Conservation (phyloP, 2,797 vertebrate species). For the Numenius phaeopus region DNA sequence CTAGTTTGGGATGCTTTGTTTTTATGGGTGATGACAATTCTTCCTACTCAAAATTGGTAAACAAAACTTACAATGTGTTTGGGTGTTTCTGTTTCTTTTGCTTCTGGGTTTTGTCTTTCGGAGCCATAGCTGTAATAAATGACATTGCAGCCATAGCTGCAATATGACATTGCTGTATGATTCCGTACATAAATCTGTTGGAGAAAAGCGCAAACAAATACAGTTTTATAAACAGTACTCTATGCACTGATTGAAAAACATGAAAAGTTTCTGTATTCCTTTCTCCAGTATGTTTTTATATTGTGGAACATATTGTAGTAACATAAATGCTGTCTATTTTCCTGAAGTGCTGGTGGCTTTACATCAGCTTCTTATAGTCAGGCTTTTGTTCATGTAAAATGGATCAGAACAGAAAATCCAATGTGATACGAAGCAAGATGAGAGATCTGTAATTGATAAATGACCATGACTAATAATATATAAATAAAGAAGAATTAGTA, state of each 20-base stretch:
- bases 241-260: not conserved
- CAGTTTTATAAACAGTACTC: not conserved
- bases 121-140: not conserved
- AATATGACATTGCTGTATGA: not conserved
- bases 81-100: not conserved
- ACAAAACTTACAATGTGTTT: not conserved
- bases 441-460: not conserved
- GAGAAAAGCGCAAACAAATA: not conserved
- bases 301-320: not conserved
- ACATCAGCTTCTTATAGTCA: not conserved
- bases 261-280: not conserved
- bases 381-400: not conserved
- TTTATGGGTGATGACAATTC: not conserved
- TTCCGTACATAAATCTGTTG: not conserved
- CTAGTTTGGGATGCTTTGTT: not conserved
- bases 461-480: not conserved
- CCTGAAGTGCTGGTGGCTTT: not conserved
- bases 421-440: fast-evolving
- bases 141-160: not conserved
- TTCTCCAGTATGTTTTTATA: not conserved
- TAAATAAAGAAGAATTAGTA: not conserved
- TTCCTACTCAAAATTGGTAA: not conserved
- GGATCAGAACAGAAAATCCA: not conserved
- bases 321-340: not conserved
- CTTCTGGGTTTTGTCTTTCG: not conserved